Conservation (phyloP, 2,113 vertebrate genomes). For the Vidua macroura region DNA sequence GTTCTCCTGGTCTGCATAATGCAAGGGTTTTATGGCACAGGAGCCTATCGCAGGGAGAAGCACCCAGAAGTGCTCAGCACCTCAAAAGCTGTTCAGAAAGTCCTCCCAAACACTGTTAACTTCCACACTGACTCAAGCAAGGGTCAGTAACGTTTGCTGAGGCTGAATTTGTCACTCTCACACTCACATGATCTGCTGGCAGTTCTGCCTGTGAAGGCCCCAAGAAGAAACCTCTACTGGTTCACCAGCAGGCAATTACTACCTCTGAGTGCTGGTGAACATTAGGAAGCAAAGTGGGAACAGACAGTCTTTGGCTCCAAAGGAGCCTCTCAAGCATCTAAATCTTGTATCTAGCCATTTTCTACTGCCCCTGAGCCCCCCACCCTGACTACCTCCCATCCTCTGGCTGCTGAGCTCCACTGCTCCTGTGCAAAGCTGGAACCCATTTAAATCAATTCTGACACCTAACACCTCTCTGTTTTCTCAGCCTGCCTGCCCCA, state of each 20-base stretch:
- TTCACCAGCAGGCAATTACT: neutral
- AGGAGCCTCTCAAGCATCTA: neutral
- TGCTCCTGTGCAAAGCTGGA: neutral
- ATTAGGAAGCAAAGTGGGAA: neutral
- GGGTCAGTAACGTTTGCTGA: neutral
- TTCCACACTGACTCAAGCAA: neutral
- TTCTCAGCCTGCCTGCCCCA: slow-evolving; percentile 66
- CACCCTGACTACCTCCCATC: neutral
- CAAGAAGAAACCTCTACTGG: neutral
- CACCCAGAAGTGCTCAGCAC: neutral
- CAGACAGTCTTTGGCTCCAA: neutral
- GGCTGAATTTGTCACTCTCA: neutral
- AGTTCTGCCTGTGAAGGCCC: neutral
- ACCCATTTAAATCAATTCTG: slow-evolving; percentile 72
- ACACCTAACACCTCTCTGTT: slow-evolving; percentile 72
- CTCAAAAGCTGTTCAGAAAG: neutral
- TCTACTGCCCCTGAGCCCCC: neutral
- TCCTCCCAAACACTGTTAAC: neutral
- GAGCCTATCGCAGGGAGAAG: neutral
- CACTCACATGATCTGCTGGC: neutral
- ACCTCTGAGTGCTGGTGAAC: neutral
- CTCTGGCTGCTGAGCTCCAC: slow-evolving; percentile 17
- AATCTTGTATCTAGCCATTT: neutral
- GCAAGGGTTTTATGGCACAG: neutral
- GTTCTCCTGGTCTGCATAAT: neutral